Evolutionary conservation across 2,888 invertebrate species (phyloP), one percentile per base, ranked within the genome.

Genomic region (Nemoura dubitans): DNA sequence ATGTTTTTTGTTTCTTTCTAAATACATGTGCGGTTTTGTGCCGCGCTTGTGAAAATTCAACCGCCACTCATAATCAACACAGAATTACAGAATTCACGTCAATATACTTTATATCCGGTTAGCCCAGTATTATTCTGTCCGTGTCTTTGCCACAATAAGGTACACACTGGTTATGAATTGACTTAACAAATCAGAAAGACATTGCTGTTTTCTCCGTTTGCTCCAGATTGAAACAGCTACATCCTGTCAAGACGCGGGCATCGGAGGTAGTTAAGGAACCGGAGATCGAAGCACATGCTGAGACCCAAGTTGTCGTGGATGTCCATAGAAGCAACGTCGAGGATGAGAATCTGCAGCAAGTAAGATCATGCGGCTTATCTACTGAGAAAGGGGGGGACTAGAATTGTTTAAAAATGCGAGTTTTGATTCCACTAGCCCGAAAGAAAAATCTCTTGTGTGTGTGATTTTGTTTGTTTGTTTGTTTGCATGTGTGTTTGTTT

Each of bases 221-320:
- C 59, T 59, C 30, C 29, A 81, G 81, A 81, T 81, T 81, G 29
- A 27, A 29, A 6, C 81, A 81, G n/a, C 28, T 81, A 30, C 30
- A 81, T 81, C 81, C 30, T 81, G 81, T 0, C 29, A 81, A 81
- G n/a, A n/a, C 6, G 30, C 10, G 59, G 59, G 2, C 14, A 21
- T 10, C 59, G 1, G 59, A 59, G 59, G 21, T 3, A 59, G 59
- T 6, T 6, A 36, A 21, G 21, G 59, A 59, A 29, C 3, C 81
- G 0, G n/a, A 81, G 29, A 1, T 25, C 3, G 16, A 30, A 0
- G 81, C 87, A 87, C 86, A 78, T 1, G 27, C 29, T 16, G 81
- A 81, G 21, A 30, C 30, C 1, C 28, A 81, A 27, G 94, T 96
- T 87, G 94, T 95, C 29, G 96, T 96, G 10, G 96, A 96, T 91